Evolutionary conservation across 1,140 invertebrate species (phyloP).

Genomic region (Megathymus violae): DNA sequence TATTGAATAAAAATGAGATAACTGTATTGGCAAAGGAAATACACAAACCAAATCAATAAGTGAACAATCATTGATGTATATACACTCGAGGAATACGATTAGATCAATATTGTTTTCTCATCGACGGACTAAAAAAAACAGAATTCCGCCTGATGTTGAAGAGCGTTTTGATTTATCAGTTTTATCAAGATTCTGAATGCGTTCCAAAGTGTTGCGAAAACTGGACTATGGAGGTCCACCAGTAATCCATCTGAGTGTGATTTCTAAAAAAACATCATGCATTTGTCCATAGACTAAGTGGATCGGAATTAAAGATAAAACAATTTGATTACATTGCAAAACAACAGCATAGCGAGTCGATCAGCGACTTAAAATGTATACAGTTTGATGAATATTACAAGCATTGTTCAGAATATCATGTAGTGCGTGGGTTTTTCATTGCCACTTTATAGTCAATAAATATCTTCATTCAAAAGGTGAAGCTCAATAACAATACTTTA

Average conservation of each 20-base stretch:
- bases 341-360: neutral
- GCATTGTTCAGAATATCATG: neutral
- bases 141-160: no score
- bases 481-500: neutral
- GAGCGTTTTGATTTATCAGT: no score
- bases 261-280: neutral
- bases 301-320: no score
- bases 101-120: no score
- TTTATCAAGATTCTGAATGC: no score
- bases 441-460: neutral
- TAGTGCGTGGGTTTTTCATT: neutral
- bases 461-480: constrained; percentile 3
- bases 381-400: constrained; percentile 5
- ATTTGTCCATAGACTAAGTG: no score
- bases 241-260: no score
- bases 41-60: constrained; percentile 17
- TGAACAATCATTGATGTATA: no score
- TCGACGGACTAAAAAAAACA: no score
- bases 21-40: constrained; percentile 22
- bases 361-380: neutral
- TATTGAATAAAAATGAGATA: constrained; percentile 24
- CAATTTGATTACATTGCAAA: neutral
- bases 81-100: no score
- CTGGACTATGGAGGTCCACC: no score
- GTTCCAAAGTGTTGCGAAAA: no score